Evolutionary conservation across 2,888 invertebrate species (phyloP).

Genomic region (Euproctis similis): DNA sequence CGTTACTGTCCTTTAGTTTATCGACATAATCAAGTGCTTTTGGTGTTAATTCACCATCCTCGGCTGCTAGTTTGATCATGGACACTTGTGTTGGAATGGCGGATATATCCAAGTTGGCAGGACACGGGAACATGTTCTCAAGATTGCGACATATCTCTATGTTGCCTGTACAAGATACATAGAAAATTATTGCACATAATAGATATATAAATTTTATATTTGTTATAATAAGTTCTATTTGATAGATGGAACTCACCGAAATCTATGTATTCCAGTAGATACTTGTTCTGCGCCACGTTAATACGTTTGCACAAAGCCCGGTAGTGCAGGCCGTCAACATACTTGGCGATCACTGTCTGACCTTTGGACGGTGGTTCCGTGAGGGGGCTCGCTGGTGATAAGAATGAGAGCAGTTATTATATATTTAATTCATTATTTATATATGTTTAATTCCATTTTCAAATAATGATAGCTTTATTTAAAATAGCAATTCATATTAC

Average conservation of each 20-base stretch:
- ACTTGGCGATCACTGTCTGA: conserved; percentile 39
- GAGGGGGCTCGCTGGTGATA: conserved; percentile 33
- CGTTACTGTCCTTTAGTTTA: conserved; percentile 28
- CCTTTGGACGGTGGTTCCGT: conserved; percentile 39
- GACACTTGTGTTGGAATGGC: neutral
- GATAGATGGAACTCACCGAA: conserved; percentile 39
- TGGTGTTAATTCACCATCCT: neutral
- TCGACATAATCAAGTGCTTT: conserved; percentile 27
- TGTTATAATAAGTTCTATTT: neutral
- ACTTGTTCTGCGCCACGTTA: conserved; percentile 43
- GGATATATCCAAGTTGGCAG: neutral
- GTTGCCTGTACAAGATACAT: too few species aligned
- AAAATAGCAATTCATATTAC: too few species aligned
- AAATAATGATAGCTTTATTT: too few species aligned
- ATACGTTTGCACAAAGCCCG: conserved; percentile 47
- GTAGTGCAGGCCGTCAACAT: conserved; percentile 41
- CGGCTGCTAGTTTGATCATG: neutral
- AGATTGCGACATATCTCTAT: neutral
- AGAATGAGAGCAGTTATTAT: too few species aligned
- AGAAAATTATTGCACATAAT: too few species aligned
- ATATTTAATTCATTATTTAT: too few species aligned
- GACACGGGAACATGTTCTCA: neutral
- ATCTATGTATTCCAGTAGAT: conserved; percentile 52
- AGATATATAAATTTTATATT: too few species aligned
- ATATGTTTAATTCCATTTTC: too few species aligned